Evolutionary conservation across 2,113 vertebrate genomes (phyloP), one percentile per base, ranked within the genome.

Genomic region (Epinephelus lanceolatus): DNA sequence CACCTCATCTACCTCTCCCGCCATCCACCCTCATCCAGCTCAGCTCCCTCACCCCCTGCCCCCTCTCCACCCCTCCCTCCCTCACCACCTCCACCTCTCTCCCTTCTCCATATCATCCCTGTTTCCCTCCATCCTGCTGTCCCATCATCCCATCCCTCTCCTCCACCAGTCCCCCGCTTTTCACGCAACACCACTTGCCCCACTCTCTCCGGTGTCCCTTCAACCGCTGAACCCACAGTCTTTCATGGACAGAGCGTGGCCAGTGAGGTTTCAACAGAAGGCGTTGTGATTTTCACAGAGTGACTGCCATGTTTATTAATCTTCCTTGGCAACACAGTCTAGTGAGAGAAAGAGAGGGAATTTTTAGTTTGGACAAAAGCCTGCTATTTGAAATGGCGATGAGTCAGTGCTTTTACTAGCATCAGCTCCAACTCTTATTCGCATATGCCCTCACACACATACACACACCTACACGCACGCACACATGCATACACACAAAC

Each of bases 81-180:
- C 95, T 37, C 0, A 93, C 94, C 84, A 97, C 3, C 51, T 96
- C 18, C 96, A 96, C 1, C 84, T 97, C 21, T 76, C 96, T 1
- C 94, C 84, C 56, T 84, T 89, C 92, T 93, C 84, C 77, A 94
- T 97, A 73, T 88, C 96, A n/a, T 96, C 96, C 21, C 88, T 97
- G 4, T 97, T 96, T 65, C 96, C 96, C 13, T 96, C 96, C 6
- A 93, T 97, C 61, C 87, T 97, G 17, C 96, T 96, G 80, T 86
- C 96, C 60, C 96, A 95, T 73, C 96, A 94, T 13, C 96, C 67
- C 62, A 92, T 37, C 95, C 96, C 57, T 87, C 96, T 67, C 80
- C 94, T 86, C 89, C 67, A 95, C 89, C 33, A 96, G 96, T 0
- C 72, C 89, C 0, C 76, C 93, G 60, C 96, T 94, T 85, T 92